Evolutionary conservation across 2,888 invertebrate species (phyloP), one percentile per base, ranked within the genome.

Genomic region (Arctia plantaginis): DNA sequence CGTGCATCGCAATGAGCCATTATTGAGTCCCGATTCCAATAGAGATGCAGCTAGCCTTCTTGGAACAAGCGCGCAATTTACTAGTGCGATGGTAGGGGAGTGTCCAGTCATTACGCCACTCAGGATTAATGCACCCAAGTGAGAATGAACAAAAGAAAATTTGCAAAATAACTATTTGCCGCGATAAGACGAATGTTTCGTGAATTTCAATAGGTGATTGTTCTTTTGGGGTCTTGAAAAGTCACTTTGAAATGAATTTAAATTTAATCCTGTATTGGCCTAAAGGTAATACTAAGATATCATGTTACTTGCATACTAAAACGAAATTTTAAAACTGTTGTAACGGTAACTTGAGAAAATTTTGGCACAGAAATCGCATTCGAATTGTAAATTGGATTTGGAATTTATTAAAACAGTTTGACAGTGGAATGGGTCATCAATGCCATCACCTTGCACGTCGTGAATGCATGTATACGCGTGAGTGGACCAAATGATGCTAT

Each of bases 1-100:
- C 92, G 89, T 76, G 89, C 90, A 92, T 92, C 90, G 89, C 88
- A 90, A 90, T 88, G 88, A 89, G 82, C 89, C 88, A 90, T 92
- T 90, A 91, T 87, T 88, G 86, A 89, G 86, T 81, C 83, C 82
- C 88, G 90, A 91, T 90, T 83, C 88, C 90, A 91, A 92, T 92
- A 90, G 90, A 92, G 92, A 91, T 90, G 91, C 92, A 85, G 85
- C 80, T 76, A 80, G 82, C 77, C 79, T 85, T 89, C 86, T 85
- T 85, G 79, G 83, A 88, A 88, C 83, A 85, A 85, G 84, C 81
- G 78, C 81, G 87, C 88, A 89, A 91, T 91, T 92, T 91, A 90
- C 87, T 84, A 89, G 83, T 80, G 84, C 88, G 87, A 91, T 92
- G 90, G 88, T 82, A 88, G 87, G 88, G 92, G 92, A 88, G 91